phyloP scores from a whole-genome alignment of 2,113 vertebrate genomes.

The Penelope pileata region DNA sequence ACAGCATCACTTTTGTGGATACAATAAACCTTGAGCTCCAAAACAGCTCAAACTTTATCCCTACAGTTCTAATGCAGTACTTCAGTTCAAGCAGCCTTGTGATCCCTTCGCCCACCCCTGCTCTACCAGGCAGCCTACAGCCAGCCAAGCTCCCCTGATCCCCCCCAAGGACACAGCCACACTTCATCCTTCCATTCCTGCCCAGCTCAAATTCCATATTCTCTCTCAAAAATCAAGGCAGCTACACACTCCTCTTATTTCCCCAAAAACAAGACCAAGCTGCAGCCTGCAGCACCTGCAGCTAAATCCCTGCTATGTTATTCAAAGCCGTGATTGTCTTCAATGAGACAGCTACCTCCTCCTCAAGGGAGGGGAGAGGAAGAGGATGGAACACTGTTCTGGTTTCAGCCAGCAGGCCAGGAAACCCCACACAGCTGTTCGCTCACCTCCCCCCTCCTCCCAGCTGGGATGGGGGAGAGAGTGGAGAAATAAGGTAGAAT shows the following conservation, averaged over 20 bases:
- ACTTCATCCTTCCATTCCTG: background rate
- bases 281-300: background rate
- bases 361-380: background rate
- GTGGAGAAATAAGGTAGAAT: too few relatives aligned
- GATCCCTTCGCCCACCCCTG: background rate
- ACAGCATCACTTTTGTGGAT: background rate
- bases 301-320: background rate
- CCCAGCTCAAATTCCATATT: background rate
- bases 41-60: background rate
- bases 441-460: too few relatives aligned
- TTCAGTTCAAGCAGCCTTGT: background rate
- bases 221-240: background rate
- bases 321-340: background rate
- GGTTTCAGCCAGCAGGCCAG: too few relatives aligned
- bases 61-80: accelerated
- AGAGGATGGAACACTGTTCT: background rate
- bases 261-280: background rate
- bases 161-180: background rate
- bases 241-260: background rate
- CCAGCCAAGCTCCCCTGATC: background rate
- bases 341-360: background rate
- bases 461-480: too few relatives aligned
- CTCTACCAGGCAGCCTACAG: background rate
- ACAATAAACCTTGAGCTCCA: accelerated
- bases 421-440: too few relatives aligned